Evolutionary conservation across 2,888 invertebrate species (phyloP), one percentile per base, ranked within the genome.

Genomic region (Drosophila picticornis): DNA sequence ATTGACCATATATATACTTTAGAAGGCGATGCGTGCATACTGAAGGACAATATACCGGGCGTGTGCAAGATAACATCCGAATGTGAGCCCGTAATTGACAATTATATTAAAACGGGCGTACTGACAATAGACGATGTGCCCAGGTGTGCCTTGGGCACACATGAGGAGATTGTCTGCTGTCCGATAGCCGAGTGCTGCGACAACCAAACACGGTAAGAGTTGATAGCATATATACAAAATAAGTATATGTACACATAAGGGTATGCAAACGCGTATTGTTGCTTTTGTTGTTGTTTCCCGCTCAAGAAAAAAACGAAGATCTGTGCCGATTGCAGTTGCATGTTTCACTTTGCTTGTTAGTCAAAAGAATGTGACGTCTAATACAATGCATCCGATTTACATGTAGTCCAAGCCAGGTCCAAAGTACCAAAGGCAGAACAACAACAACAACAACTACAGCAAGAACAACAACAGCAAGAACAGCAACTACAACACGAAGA

Each of bases 91-190:
- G 19, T 73, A 52, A 43, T 75, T 72, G 64, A 72, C 1, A 67
- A 80, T 2, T 80, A 79, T 6, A 72, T 92, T 11, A 70, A 71
- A 27, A 50, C 66, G 1, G 74, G 75, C 0, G 61, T 52, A 36
- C 71, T 92, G 19, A 71, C 48, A 1, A n/a, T 38, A 0, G n/a
- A 27, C 0, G 81, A 90, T 4, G 75, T 92, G 16, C 80, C 83
- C 11, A 72, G 60, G n/a, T 93, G 93, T 68, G 87, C 90, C 1
- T 83, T 91, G 27, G 60, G 67, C 3, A 16, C 67, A 2, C 55
- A 27, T 13, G 84, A 86, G 32, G 91, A 91, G 73, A 80, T 92
- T 9, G 79, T 92, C 10, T 92, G 92, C 67, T 92, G 92, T 72
- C 91, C 92, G 22, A 7, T 46, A 1, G 72, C 9, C 4, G 73